Evolutionary conservation across 1,140 invertebrate species (phyloP).

Genomic region (Vanessa tameamea): DNA sequence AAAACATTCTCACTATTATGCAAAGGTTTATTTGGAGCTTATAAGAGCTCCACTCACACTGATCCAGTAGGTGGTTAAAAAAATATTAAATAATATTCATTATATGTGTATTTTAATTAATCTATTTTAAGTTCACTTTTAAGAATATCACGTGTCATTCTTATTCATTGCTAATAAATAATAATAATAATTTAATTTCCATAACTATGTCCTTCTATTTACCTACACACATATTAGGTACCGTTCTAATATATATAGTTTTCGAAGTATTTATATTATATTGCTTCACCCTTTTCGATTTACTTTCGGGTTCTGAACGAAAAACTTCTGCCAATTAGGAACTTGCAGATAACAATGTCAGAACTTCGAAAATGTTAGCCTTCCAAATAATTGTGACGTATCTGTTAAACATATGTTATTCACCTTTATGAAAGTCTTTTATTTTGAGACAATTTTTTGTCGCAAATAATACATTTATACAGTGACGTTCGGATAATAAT

Average conservation of each 20-base stretch:
- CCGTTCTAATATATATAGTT: slow-evolving; percentile 1
- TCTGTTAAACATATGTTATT: slow-evolving; percentile 26
- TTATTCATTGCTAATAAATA: too few relatives aligned
- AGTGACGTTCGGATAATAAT: too few relatives aligned
- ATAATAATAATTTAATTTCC: background rate
- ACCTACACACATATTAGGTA: background rate
- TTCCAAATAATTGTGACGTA: slow-evolving; percentile 59
- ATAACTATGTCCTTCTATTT: background rate
- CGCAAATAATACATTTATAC: too few relatives aligned
- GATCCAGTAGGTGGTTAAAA: too few relatives aligned
- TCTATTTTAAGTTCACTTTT: too few relatives aligned
- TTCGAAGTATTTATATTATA: slow-evolving; percentile 37
- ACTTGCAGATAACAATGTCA: slow-evolving; percentile 57
- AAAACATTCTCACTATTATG: too few relatives aligned
- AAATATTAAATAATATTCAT: too few relatives aligned
- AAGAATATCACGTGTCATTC: too few relatives aligned
- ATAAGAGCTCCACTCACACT: too few relatives aligned
- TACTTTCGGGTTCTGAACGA: slow-evolving; percentile 43
- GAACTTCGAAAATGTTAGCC: slow-evolving; percentile 54
- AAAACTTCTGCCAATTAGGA: slow-evolving; percentile 70
- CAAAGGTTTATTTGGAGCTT: too few relatives aligned
- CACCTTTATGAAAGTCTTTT: background rate
- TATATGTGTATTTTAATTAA: too few relatives aligned
- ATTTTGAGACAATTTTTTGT: background rate
- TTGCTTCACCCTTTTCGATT: slow-evolving; percentile 46